Conservation (phyloP, 2,797 vertebrate species). For the Eulemur rubriventer region DNA sequence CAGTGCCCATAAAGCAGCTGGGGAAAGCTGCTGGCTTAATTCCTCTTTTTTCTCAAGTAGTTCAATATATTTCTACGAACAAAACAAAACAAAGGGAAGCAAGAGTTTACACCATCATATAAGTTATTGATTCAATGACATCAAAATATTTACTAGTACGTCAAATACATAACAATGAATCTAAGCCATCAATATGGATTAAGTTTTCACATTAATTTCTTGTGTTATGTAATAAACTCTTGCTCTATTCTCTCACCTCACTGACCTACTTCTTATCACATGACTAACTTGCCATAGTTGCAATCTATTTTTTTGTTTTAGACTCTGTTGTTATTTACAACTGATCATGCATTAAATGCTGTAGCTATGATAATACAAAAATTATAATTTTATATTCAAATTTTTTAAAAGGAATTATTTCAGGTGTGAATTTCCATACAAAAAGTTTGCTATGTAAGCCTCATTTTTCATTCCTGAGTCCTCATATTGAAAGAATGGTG, state of each 20-base stretch:
- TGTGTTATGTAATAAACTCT: background rate
- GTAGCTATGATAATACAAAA: background rate
- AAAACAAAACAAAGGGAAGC: conserved; percentile 18
- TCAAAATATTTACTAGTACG: conserved; percentile 18
- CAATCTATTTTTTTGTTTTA: background rate
- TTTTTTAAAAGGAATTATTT: background rate
- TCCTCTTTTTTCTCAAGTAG: background rate
- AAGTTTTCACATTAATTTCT: background rate
- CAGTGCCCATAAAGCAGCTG: conserved; percentile 35
- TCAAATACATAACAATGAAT: background rate
- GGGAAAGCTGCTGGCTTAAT: background rate
- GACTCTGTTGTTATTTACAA: background rate
- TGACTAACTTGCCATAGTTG: background rate
- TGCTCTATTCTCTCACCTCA: background rate
- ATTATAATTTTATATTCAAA: background rate
- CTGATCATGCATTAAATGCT: background rate
- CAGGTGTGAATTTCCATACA: background rate
- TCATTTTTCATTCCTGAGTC: background rate
- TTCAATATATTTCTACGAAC: conserved; percentile 38
- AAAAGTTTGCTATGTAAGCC: background rate
- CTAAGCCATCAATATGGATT: background rate
- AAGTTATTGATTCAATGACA: background rate
- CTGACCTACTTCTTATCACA: background rate
- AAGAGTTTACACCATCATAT: background rate
- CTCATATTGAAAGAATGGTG: background rate